Percentiles rank a stretch among this genome's conserved stretches.
Conservation (phyloP, 2,797 vertebrate species). For the Simalia tracyae region DNA sequence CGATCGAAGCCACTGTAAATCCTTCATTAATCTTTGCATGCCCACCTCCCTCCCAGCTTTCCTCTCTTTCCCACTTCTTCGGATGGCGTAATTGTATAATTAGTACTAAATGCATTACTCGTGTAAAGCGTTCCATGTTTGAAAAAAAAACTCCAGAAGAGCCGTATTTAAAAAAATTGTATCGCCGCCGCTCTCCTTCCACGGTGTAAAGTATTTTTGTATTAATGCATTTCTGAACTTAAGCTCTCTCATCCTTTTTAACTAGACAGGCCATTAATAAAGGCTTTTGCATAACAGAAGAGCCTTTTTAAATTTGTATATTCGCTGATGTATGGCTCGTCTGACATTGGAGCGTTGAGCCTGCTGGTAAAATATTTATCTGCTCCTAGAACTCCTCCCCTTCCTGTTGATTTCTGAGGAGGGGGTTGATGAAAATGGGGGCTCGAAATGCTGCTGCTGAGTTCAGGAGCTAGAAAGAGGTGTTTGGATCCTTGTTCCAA, state of each 20-base stretch:
- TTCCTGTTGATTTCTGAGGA: background rate
- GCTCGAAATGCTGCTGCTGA: background rate
- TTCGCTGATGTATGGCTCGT: conserved; percentile 63
- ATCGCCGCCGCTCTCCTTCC: conserved; percentile 57
- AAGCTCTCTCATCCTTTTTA: conserved; percentile 66
- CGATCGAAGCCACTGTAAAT: background rate
- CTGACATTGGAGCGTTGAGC: conserved; percentile 50
- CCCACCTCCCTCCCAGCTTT: conserved; percentile 7
- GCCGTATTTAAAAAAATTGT: conserved; percentile 61
- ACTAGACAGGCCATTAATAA: conserved; percentile 76
- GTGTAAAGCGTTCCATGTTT: conserved; percentile 38
- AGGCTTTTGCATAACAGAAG: conserved; percentile 46
- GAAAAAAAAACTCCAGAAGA: conserved; percentile 61
- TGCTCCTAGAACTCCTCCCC: conserved; percentile 51
- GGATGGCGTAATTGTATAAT: conserved; percentile 67
- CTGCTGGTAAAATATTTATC: conserved; percentile 72
- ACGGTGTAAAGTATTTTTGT: conserved; percentile 8
- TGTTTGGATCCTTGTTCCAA: background rate
- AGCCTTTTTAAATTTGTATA: conserved; percentile 66
- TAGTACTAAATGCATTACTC: conserved; percentile 63
- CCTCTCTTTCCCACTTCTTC: conserved; percentile 23
- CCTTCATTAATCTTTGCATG: background rate
- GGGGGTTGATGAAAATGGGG: background rate
- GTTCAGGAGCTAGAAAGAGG: background rate
- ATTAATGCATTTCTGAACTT: conserved; percentile 69